These are phyloP conservation scores for Oedothorax gibbosus DNA, from an alignment of 1,140 invertebrate species.

Conservation along the genomic window DNA sequence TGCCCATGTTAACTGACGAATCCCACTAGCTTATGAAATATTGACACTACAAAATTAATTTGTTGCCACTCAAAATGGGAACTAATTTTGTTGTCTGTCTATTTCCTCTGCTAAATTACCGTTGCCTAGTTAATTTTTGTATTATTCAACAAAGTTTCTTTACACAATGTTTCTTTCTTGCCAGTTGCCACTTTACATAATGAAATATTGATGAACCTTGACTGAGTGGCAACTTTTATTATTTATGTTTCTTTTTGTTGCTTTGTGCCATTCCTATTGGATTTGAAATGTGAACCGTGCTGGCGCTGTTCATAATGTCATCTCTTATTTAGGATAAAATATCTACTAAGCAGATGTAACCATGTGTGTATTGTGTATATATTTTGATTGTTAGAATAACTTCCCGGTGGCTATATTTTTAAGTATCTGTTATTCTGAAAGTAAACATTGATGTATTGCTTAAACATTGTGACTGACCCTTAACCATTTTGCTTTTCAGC, in stretches of 20 bases:
- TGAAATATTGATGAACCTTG: neutral
- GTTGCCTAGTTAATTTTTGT: too few relatives aligned
- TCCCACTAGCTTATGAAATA: too few relatives aligned
- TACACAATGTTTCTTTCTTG: neutral
- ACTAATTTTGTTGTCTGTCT: too few relatives aligned
- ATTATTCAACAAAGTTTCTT: too few relatives aligned
- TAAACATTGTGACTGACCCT: too few relatives aligned
- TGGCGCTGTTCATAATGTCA: constrained; percentile 4
- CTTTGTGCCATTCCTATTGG: constrained; percentile 52
- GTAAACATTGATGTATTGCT: too few relatives aligned
- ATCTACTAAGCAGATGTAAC: neutral
- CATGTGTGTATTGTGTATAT: constrained; percentile 17
- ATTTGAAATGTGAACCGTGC: constrained; percentile 20
- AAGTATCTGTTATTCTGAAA: neutral
- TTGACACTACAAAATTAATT: too few relatives aligned
- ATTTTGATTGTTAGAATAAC: neutral
- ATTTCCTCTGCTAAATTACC: too few relatives aligned
- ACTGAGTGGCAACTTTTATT: constrained; percentile 23
- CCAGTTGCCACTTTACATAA: neutral
- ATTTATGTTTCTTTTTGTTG: constrained; percentile 27
- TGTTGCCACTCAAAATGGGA: too few relatives aligned
- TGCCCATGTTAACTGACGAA: too few relatives aligned
- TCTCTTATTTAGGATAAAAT: constrained; percentile 14
- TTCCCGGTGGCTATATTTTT: neutral
- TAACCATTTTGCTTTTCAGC: too few relatives aligned